Evolutionary conservation across 2,888 invertebrate species (phyloP).

Genomic region (Cerastoderma edule): DNA sequence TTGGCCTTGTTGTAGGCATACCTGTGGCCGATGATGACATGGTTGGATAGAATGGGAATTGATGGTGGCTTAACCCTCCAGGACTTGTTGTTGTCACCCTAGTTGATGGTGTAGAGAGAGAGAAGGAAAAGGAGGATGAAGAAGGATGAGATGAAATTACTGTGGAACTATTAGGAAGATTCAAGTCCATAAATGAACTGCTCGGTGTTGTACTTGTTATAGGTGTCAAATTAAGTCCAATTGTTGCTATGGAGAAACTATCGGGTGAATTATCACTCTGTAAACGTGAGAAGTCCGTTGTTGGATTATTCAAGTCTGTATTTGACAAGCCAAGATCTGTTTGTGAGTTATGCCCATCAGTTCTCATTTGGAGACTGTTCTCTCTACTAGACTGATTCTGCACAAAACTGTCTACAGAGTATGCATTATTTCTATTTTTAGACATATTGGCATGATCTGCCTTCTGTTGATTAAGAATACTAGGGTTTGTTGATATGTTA

Average conservation of each 20-base stretch:
- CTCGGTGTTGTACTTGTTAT: conserved; percentile 65
- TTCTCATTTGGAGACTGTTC: conserved; percentile 43
- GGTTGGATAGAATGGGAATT: conserved; percentile 67
- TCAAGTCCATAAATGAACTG: conserved; percentile 65
- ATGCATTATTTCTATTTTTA: conserved; percentile 63
- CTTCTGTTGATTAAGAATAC: conserved; percentile 47
- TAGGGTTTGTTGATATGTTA: conserved; percentile 48
- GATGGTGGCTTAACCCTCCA: conserved; percentile 57
- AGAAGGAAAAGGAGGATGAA: conserved; percentile 64
- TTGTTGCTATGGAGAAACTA: conserved; percentile 74
- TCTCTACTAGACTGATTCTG: conserved; percentile 66
- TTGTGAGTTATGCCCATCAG: conserved; percentile 41
- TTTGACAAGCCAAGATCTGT: conserved; percentile 41
- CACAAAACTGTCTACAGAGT: conserved; percentile 78
- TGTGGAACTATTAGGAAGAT: conserved; percentile 59
- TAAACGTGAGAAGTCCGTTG: conserved; percentile 60
- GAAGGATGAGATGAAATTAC: conserved; percentile 53
- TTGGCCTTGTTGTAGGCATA: conserved; percentile 27
- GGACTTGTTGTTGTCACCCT: conserved; percentile 62
- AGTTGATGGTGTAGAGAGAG: conserved; percentile 58
- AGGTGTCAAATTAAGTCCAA: conserved; percentile 74
- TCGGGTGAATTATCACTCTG: conserved; percentile 66
- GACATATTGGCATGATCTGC: conserved; percentile 38
- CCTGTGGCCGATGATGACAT: conserved; percentile 47
- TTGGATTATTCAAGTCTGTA: conserved; percentile 42